Base-by-base conservation (phyloP, 2,888 invertebrate genomes). In the Lamproptera curius region DNA sequence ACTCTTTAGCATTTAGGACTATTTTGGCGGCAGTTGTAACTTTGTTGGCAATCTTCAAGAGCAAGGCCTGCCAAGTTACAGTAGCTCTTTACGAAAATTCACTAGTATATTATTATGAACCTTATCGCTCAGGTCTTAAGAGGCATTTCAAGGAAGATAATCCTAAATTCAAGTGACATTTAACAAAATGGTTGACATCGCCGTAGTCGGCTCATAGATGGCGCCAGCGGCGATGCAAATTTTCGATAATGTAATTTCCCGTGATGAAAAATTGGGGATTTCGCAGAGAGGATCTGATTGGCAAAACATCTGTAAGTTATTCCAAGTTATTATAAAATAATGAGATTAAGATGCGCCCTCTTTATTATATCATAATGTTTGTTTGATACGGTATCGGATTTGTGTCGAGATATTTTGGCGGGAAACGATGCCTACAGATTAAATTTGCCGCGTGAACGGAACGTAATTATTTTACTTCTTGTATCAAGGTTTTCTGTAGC, bases 151-250 rank as follows among this genome's bases (percentile, higher is more conserved):
- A 37, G 34, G 4, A 4, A 13, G 9, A 1, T 31, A 14, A 16
- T 14, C 17, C 38, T 11, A 10, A 38, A 9, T 10, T 11, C 40
- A n/a, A 10, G 41, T n/a, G 33, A 5, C 31, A 11, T 31, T 20
- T 20, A 37, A 40, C 62, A 62, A 50, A 33, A 41, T 67, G 61
- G 76, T 66, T 11, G 31, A 58, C 62, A 66, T 66, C 73, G 62
- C 61, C 57, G 62, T 65, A 65, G 62, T 65, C 70, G 68, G 61
- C 58, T 72, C 73, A 74, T 76, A 85, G 86, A 83, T 85, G 85
- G 81, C 82, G 84, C 82, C 73, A 62, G 50, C 61, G 81, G 85
- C 82, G 56, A 85, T 86, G 85, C 79, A 85, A 86, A 86, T 85
- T 78, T 71, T 70, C 67, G 70, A 76, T 81, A 80, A 81, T 78